phyloP scores from a whole-genome alignment of 2,797 vertebrate genomes.

The Botia kubotai region DNA sequence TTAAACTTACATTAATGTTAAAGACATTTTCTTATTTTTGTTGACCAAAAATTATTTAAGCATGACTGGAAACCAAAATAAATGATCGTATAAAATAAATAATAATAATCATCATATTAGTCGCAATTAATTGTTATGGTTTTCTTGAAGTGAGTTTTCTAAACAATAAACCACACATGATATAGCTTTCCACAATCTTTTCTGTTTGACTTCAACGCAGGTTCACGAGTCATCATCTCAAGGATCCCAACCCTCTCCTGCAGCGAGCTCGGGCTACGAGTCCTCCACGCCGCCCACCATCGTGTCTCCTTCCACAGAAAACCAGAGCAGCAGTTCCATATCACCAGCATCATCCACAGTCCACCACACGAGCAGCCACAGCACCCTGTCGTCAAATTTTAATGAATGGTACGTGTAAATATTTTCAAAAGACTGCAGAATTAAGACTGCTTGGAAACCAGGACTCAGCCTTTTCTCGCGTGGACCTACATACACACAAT shows the following conservation, averaged over 20 bases:
- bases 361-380: constrained; percentile 96
- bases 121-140: background rate
- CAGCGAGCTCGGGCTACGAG: constrained; percentile 98
- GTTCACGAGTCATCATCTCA: constrained; percentile 94
- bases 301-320: constrained; percentile 97
- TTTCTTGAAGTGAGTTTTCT: background rate
- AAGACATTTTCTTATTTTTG: background rate
- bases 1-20: background rate
- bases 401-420: constrained; percentile 99
- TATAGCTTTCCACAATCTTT: background rate
- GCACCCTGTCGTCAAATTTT: constrained; percentile 99
- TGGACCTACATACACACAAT: constrained; percentile 77
- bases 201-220: constrained; percentile 73
- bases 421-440: constrained; percentile 88
- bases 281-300: constrained; percentile 98
- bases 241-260: constrained; percentile 94
- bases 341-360: constrained; percentile 95
- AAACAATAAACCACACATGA: background rate
- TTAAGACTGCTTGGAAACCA: constrained; percentile 83
- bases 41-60: background rate
- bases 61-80: background rate
- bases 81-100: background rate
- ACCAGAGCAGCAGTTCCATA: constrained; percentile 96
- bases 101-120: background rate
- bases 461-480: constrained; percentile 81